Evolutionary conservation across 2,888 invertebrate species (phyloP).

Genomic region (Macrophya annulata): DNA sequence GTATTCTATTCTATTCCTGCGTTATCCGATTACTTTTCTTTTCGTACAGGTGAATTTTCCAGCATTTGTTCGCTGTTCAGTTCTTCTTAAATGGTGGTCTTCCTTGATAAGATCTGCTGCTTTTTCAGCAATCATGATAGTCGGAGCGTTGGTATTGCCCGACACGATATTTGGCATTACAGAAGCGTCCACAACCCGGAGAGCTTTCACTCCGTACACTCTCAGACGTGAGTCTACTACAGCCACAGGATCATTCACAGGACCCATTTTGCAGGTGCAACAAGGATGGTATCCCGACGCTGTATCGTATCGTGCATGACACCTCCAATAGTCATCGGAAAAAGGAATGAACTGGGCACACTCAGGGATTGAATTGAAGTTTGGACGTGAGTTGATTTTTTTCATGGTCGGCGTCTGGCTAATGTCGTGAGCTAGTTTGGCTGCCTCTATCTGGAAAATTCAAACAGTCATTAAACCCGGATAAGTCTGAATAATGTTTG

Average conservation of each 20-base stretch:
- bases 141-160: slow-evolving; percentile 92
- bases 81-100: slow-evolving; percentile 85
- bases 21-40: not conserved
- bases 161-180: slow-evolving; percentile 91
- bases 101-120: slow-evolving; percentile 91
- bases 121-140: slow-evolving; percentile 92
- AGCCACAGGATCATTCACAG: slow-evolving; percentile 81
- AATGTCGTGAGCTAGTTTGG: slow-evolving; percentile 85
- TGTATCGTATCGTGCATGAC: slow-evolving; percentile 88
- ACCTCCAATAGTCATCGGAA: slow-evolving; percentile 89
- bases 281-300: slow-evolving; percentile 92
- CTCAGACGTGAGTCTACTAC: slow-evolving; percentile 87
- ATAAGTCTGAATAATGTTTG: not conserved
- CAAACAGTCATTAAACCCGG: not conserved
- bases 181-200: slow-evolving; percentile 91
- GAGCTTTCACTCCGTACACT: slow-evolving; percentile 84
- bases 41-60: not conserved
- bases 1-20: not conserved
- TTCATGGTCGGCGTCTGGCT: slow-evolving; percentile 84
- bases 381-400: slow-evolving; percentile 84
- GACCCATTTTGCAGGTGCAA: slow-evolving; percentile 92
- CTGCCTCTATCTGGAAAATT: slow-evolving; percentile 86
- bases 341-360: slow-evolving; percentile 84
- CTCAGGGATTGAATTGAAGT: slow-evolving; percentile 85
- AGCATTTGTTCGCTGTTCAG: not conserved